Evolutionary conservation across 2,888 invertebrate species (phyloP).

Genomic region (Pilophorus perplexus): DNA sequence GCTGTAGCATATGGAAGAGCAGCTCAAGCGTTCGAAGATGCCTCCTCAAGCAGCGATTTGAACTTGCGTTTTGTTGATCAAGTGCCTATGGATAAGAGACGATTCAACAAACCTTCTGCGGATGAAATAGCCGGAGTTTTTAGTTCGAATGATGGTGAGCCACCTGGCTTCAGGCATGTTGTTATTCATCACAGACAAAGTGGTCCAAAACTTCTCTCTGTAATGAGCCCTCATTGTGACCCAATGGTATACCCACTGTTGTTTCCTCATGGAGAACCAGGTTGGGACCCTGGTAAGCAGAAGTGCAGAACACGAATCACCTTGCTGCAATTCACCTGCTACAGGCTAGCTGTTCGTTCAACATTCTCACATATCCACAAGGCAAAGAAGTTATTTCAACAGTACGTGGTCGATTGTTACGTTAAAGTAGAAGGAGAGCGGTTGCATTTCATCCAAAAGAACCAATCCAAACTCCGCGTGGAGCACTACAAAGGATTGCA

Average conservation of each 20-base stretch:
- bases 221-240: too few species aligned
- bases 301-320: too few species aligned
- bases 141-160: background rate
- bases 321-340: too few species aligned
- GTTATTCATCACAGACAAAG: background rate
- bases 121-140: background rate
- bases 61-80: constrained; percentile 9
- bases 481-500: background rate
- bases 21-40: background rate
- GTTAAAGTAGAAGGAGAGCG: background rate
- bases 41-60: too few species aligned
- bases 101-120: too few species aligned
- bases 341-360: too few species aligned
- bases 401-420: too few species aligned
- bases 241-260: background rate
- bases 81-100: constrained; percentile 1
- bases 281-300: too few species aligned
- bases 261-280: background rate
- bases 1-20: background rate
- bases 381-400: too few species aligned
- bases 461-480: constrained; percentile 1
- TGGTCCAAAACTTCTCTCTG: background rate
- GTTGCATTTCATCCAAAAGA: background rate
- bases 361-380: too few species aligned
- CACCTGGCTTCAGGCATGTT: background rate